Base-by-base conservation (phyloP, 2,797 vertebrate species). In the Sebastes vulpes region DNA sequence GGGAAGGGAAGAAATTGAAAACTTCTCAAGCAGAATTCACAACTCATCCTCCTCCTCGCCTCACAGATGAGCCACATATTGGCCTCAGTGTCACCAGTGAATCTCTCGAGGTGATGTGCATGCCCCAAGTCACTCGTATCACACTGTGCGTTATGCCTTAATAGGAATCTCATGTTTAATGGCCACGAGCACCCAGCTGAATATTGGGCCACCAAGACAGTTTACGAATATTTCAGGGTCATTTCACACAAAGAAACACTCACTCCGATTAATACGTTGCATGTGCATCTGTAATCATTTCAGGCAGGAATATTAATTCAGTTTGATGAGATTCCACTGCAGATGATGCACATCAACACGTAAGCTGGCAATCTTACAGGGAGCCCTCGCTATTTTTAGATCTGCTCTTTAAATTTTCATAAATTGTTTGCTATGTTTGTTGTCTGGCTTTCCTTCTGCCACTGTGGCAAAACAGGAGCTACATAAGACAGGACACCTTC, bases 331-430 rank as follows among this genome's bases (percentile, higher is more conserved):
- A 82, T 50, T 25, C 31, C 23, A 9, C 86, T 31, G 38, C 5
- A 57, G 68, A 42, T 35, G 71, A 65, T 58, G 29, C 52, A 70
- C 68, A 74, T 77, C 68, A 72, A 79, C 79, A 75, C 65, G 59
- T 79, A 73, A 64, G 65, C 31, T 76, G 74, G 75, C 77, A 83
- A 28, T 77, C 82, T 77, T 63, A 67, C 64, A 78, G 56, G 52
- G 60, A 81, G 63, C 58, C 50, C 1, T 3, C 0, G 56, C 66
- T 88, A 89, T 89, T 84, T 92, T 90, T 90, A 88, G 82, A 65
- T 12, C 42, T 7, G 25, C 89, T 81, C 54, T 86, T 89, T 82
- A 89, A 88, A 86, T 85, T 92, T 90, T 90, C 72, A 91, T 85
- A 61, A 80, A 77, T 61, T 80, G 74, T 87, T 87, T 86, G 57